Base-by-base conservation (phyloP, 2,113 vertebrate species). In the Chrysochloris asiatica region DNA sequence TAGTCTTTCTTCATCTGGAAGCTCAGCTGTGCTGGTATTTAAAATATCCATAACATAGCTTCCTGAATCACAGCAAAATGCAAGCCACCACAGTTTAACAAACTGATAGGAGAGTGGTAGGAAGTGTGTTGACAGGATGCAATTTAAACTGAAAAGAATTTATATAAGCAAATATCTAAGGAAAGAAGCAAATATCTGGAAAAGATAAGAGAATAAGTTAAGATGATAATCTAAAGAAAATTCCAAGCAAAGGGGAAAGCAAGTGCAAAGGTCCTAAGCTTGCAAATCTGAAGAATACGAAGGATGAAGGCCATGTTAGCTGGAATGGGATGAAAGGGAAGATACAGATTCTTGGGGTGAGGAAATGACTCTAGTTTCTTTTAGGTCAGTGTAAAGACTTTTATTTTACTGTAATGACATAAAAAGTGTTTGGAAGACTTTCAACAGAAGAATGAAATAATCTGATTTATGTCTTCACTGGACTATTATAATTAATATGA, bases 81-180 rank as follows among this genome's bases (percentile, higher is more conserved):
- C n/a, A n/a, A n/a, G n/a, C n/a, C 48, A 8, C 48, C 48, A 50
- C 8, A 50, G 48, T 50, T 16, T 10, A 50, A 50, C 48, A 50
- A 50, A 8, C 9, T 50, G 16, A 50, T 16, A 50, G 16, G 9
- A 50, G 9, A 50, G 16, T 16, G 9, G 9, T 50, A 69, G 8
- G 94, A 41, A 43, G 65, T 77, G 28, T 43, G 8, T 80, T 59
- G 67, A 78, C 45, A 2, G 17, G 36, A 72, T 73, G 38, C 6
- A 76, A 6, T 90, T 86, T 91, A 69, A 85, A 89, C 12, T 67
- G 71, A 83, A 36, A 82, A 84, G 73, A 28, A 14, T 47, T 22
- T 30, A 48, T 91, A 47, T 80, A 90, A 83, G 65, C 41, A 63
- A 93, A 76, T 48, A 47, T 63, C 13, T 28, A 13, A 54, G n/a